Base-by-base conservation (phyloP, 1,140 invertebrate species). In the Conus ventricosus region DNA sequence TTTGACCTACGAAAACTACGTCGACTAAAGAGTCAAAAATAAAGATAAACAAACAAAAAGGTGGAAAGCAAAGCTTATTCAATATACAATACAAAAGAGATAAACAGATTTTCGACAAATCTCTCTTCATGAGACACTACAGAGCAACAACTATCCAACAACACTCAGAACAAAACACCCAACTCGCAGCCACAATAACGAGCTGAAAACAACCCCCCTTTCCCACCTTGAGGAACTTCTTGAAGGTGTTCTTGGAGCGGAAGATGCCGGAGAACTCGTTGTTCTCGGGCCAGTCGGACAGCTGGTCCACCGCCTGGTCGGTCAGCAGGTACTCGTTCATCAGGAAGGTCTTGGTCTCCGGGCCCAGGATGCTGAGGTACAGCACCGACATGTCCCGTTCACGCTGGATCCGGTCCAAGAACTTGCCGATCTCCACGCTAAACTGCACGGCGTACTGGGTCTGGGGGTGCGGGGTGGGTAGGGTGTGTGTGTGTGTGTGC, bases 361-460 rank as follows among this genome's bases (percentile, higher is more conserved):
- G 92, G 20, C 93, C 93, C n/a, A 93, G 87, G 84, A 89, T 92
- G 78, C 92, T 93, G 1, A 93, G 90, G 78, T 94, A 92, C 23
- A 94, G 80, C 10, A 92, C 91, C 23, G 91, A 93, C 93, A 93
- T 93, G 63, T 92, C 93, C 20, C 92, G 88, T 75, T 93, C 93
- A 20, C 91, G 85, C 82, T 93, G 93, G 39, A 93, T 89, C 51
- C 89, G 78, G 81, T 93, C 91, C 27, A 93, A 89, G 39, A 93
- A 82, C 88, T 91, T 88, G 25, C 93, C 93, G 15, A 92, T 60
- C 88, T 93, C 92, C 7, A 91, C 91, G 81, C 88, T 89, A 67
- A 89, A 89, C 81, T 89, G 81, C 10, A 89, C 88, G 15, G 88
- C 85, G 67, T 89, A 89, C 55, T 89, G 88, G 4, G 88, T 89